phyloP scores from a whole-genome alignment of 2,888 invertebrate species.

The Dryomyza anilis region DNA sequence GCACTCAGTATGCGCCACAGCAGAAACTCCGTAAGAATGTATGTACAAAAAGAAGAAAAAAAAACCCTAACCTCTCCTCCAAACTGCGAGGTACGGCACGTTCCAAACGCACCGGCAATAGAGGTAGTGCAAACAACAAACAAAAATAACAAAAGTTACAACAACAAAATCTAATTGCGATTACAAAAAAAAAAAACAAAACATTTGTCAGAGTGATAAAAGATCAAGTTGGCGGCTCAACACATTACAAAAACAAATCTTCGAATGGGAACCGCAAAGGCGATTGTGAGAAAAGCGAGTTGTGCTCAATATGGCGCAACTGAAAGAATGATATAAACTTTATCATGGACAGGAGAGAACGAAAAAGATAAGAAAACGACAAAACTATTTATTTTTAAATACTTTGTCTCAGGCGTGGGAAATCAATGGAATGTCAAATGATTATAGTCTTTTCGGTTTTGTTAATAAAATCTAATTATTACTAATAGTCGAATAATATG shows the following conservation, averaged over 20 bases:
- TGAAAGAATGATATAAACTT: background rate
- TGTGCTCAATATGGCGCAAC: background rate
- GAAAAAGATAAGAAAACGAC: background rate
- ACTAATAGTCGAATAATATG: too few relatives aligned
- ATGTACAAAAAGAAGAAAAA: too few relatives aligned
- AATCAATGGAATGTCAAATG: too few relatives aligned
- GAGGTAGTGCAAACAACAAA: background rate
- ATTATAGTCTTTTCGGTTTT: too few relatives aligned
- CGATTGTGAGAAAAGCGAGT: background rate
- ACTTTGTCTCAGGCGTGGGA: too few relatives aligned
- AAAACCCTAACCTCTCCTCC: background rate
- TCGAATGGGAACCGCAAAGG: background rate
- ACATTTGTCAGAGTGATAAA: constrained; percentile 10
- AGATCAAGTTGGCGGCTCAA: background rate
- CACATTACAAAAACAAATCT: background rate
- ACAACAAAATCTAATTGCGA: too few relatives aligned
- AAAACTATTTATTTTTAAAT: too few relatives aligned
- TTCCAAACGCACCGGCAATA: background rate
- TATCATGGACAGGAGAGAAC: background rate
- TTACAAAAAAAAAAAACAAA: constrained; percentile 1
- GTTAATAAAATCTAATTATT: too few relatives aligned
- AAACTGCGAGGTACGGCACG: constrained; percentile 10
- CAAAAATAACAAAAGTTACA: background rate
- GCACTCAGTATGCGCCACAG: too few relatives aligned
- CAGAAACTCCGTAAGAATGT: too few relatives aligned